Conservation (phyloP, 2,113 vertebrate genomes). For the Platysternon megacephalum region DNA sequence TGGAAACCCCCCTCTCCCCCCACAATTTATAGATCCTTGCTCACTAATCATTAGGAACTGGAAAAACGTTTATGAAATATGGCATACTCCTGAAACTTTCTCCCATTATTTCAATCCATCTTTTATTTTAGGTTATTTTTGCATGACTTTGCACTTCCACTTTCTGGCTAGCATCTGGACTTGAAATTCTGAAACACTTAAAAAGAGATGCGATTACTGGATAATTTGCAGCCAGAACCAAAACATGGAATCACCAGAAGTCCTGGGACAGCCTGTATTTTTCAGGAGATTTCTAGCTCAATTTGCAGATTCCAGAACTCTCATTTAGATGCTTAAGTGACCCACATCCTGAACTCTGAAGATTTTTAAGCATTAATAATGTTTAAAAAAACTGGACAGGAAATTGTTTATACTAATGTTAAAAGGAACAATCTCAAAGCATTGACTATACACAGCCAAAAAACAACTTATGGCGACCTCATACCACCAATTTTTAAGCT, state of each 20-base stretch:
- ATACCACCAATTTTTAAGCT: not conserved
- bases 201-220: not conserved
- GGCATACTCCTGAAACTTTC: not conserved
- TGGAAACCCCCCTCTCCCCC: not conserved
- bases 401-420: too few species aligned
- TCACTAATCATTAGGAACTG: not conserved
- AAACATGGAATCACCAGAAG: not conserved
- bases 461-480: rapidly evolving
- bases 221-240: not conserved
- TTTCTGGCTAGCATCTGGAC: not conserved
- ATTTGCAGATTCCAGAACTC: not conserved
- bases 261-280: not conserved
- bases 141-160: not conserved
- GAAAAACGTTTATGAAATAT: not conserved
- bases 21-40: not conserved
- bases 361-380: too few species aligned
- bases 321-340: too few species aligned
- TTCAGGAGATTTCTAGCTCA: not conserved
- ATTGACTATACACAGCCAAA: not conserved
- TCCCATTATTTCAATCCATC: not conserved
- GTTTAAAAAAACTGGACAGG: constrained; percentile 4
- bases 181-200: not conserved
- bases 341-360: too few species aligned
- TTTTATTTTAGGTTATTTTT: not conserved
- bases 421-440: not conserved